These are phyloP conservation scores for Manis crassicaudata DNA, from an alignment of 2,797 vertebrate genomes.

Conservation along the genomic window DNA sequence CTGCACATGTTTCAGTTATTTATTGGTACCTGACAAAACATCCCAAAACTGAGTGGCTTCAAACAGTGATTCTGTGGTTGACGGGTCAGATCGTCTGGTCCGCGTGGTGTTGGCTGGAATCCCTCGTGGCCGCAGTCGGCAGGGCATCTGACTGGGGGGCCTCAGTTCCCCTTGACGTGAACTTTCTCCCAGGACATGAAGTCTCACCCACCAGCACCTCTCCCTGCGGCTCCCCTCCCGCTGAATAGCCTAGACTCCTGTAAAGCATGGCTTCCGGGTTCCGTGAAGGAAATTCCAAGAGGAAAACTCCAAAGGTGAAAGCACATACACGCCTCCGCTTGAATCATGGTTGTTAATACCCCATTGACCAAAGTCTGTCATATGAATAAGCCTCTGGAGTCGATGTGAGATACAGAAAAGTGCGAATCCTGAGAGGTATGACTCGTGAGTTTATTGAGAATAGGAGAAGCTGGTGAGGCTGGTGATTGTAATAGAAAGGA, in stretches of 20 bases:
- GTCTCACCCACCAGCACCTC: neutral
- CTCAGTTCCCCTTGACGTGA: neutral
- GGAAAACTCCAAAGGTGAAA: neutral
- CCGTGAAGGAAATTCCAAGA: neutral
- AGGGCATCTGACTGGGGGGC: neutral
- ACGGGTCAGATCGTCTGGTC: neutral
- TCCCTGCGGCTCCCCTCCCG: neutral
- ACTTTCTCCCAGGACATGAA: neutral
- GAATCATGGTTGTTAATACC: neutral
- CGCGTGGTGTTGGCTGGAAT: neutral
- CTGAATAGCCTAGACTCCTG: neutral
- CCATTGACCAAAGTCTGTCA: neutral
- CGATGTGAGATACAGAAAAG: neutral
- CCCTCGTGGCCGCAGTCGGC: neutral
- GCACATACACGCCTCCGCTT: neutral
- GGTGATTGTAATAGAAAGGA: neutral
- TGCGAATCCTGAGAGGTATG: neutral
- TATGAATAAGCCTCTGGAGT: neutral
- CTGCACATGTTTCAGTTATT: neutral
- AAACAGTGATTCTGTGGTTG: neutral
- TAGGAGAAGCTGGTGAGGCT: neutral
- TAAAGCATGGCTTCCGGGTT: neutral
- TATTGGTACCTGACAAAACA: neutral
- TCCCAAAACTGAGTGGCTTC: neutral
- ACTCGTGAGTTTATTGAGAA: neutral